A percentile compares a stretch with the other conserved stretches of the same genome.
Evolutionary conservation across 1,140 invertebrate genomes (phyloP).

Genomic region (Drosophila gunungcola): DNA sequence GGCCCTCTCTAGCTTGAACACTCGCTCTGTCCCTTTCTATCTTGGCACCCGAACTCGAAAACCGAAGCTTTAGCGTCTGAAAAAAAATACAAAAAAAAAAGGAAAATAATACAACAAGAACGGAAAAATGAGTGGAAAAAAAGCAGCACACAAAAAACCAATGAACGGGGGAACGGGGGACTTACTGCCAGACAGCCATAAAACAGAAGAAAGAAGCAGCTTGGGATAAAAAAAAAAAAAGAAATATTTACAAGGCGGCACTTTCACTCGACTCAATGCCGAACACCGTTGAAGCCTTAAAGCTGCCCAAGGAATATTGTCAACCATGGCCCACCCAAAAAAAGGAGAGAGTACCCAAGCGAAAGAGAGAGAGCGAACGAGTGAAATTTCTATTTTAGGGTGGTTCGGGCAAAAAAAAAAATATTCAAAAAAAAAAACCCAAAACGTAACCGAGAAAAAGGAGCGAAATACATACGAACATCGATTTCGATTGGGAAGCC

Average conservation of each 20-base stretch:
- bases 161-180: neutral
- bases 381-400: slow-evolving; percentile 51
- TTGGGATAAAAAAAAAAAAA: slow-evolving; percentile 11
- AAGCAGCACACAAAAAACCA: slow-evolving; percentile 26
- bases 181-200: slow-evolving; percentile 40
- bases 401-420: slow-evolving; percentile 53
- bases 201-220: slow-evolving; percentile 13
- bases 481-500: slow-evolving; percentile 85
- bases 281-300: slow-evolving; percentile 64
- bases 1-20: slow-evolving; percentile 25
- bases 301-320: slow-evolving; percentile 48
- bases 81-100: slow-evolving; percentile 23
- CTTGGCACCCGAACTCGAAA: slow-evolving; percentile 56
- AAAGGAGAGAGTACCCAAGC: neutral
- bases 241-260: slow-evolving; percentile 49
- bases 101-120: slow-evolving; percentile 25
- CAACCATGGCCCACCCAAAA: slow-evolving; percentile 23
- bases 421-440: slow-evolving; percentile 20
- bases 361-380: slow-evolving; percentile 10
- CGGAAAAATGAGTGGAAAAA: slow-evolving; percentile 60
- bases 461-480: slow-evolving; percentile 75
- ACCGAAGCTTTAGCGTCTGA: slow-evolving; percentile 45
- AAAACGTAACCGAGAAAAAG: slow-evolving; percentile 38
- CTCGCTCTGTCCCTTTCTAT: slow-evolving; percentile 62
- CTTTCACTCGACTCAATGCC: slow-evolving; percentile 71